These are phyloP conservation scores for Augochlorella aurata DNA, from an alignment of 2,888 invertebrate genomes.

Conservation along the genomic window DNA sequence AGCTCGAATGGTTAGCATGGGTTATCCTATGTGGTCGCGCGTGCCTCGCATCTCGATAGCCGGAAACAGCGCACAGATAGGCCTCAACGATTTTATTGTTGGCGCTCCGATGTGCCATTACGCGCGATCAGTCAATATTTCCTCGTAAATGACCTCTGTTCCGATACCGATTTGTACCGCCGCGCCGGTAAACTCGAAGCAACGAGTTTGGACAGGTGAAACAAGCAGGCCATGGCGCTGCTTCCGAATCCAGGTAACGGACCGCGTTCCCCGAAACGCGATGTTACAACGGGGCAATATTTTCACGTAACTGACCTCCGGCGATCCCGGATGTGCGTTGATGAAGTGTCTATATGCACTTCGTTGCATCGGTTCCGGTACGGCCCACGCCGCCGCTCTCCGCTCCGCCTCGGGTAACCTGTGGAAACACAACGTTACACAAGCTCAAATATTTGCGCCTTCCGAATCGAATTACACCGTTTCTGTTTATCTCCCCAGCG, in stretches of 20 bases:
- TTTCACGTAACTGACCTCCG: slow-evolving; percentile 68
- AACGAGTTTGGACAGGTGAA: slow-evolving; percentile 7
- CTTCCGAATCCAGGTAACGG: not conserved
- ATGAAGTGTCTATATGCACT: slow-evolving; percentile 55
- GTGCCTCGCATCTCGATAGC: slow-evolving; percentile 31
- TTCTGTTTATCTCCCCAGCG: slow-evolving; percentile 54
- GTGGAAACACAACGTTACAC: slow-evolving; percentile 59
- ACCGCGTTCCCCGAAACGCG: slow-evolving; percentile 46
- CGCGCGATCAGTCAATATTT: slow-evolving; percentile 75
- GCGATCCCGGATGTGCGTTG: slow-evolving; percentile 60
- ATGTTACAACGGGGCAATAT: slow-evolving; percentile 58
- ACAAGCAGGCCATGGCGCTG: slow-evolving; percentile 11
- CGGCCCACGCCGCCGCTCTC: slow-evolving; percentile 30
- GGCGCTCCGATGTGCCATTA: slow-evolving; percentile 65
- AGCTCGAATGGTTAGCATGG: not conserved
- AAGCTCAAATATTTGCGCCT: slow-evolving; percentile 67
- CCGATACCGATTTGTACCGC: slow-evolving; percentile 31
- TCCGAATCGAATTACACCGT: slow-evolving; percentile 65
- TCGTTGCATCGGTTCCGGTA: slow-evolving; percentile 56
- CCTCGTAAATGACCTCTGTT: slow-evolving; percentile 65
- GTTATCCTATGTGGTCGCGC: not conserved
- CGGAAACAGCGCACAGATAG: not conserved
- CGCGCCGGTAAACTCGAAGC: slow-evolving; percentile 20
- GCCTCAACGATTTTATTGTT: slow-evolving; percentile 57
- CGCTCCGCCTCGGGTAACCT: slow-evolving; percentile 51